Evolutionary conservation across 2,113 vertebrate species (phyloP).

Genomic region (Rhea pennata): DNA sequence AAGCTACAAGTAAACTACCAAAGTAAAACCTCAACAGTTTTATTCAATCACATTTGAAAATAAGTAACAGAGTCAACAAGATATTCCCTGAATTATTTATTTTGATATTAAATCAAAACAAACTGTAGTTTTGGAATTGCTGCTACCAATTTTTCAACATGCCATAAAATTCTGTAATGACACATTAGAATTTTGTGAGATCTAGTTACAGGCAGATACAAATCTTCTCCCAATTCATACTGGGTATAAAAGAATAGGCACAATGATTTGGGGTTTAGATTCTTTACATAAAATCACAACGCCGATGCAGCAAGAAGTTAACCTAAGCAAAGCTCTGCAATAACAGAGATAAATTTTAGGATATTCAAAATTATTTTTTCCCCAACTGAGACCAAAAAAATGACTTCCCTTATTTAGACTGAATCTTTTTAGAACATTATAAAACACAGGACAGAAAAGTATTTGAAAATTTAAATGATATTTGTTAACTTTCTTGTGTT

Average conservation of each 20-base stretch:
- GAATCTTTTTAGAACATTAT: neutral
- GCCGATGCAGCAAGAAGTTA: neutral
- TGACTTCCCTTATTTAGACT: neutral
- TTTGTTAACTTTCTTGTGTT: neutral
- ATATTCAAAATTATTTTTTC: neutral
- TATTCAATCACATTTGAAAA: neutral
- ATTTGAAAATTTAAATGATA: neutral
- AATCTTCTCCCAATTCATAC: neutral
- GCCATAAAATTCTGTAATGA: neutral
- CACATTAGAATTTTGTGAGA: neutral
- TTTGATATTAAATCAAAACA: neutral
- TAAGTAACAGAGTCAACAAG: neutral
- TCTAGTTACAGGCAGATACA: neutral
- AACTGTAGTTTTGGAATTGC: neutral
- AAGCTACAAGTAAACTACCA: neutral
- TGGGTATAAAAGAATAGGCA: neutral
- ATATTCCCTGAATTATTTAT: neutral
- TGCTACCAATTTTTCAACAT: neutral
- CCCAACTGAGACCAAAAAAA: neutral
- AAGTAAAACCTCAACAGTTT: neutral
- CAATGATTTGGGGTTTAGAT: neutral
- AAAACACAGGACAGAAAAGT: neutral
- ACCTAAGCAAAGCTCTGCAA: neutral
- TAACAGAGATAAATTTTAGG: neutral
- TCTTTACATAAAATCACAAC: neutral